Evolutionary conservation across 1,140 invertebrate species (phyloP).

Genomic region (Brachionus asplanchnoidis): DNA sequence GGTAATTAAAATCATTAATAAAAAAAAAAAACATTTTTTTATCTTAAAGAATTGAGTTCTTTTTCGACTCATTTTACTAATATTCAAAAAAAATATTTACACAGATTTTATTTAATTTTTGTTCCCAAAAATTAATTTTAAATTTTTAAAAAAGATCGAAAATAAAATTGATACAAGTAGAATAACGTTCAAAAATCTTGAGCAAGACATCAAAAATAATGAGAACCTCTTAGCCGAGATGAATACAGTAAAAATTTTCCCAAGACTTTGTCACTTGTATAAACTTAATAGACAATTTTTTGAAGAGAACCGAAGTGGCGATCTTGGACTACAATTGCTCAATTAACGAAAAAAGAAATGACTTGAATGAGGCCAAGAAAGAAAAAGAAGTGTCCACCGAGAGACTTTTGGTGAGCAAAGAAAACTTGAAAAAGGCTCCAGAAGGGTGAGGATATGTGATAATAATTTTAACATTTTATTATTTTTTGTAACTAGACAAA

Average conservation of each 20-base stretch:
- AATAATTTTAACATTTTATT: no score
- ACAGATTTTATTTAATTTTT: no score
- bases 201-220: conserved; percentile 20
- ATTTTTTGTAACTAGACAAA: background rate
- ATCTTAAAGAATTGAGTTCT: no score
- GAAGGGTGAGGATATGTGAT: background rate
- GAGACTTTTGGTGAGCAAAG: background rate
- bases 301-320: background rate
- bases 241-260: background rate
- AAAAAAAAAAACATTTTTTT: no score
- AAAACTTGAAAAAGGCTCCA: background rate
- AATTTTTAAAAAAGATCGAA: background rate
- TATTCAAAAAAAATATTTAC: no score
- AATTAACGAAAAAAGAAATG: background rate
- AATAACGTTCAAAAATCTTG: background rate
- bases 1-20: no score
- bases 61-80: no score
- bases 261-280: no score
- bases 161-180: conserved; percentile 11
- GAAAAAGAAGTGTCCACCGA: background rate
- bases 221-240: background rate
- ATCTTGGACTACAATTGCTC: background rate
- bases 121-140: background rate
- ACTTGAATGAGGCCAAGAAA: background rate
- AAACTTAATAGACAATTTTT: background rate